These are phyloP conservation scores for Cryptotermes secundus DNA, from an alignment of 1,140 invertebrate species.

Conservation along the genomic window DNA sequence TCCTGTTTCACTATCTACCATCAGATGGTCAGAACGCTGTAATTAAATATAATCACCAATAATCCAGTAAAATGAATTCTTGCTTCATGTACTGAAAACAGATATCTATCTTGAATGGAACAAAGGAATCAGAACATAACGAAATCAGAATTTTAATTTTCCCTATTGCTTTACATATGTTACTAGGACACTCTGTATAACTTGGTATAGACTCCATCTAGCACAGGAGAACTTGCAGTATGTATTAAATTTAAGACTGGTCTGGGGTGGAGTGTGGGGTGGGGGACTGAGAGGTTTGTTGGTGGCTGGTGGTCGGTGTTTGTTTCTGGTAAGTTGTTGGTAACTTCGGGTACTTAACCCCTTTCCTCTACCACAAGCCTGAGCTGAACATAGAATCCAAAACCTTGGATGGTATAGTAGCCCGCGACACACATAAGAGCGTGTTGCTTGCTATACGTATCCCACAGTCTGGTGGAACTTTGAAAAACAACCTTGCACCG, in stretches of 20 bases:
- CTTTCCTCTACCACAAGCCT: not conserved
- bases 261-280: not conserved
- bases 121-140: too few species aligned
- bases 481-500: not conserved
- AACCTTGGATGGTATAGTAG: not conserved
- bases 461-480: not conserved
- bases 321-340: slow-evolving; percentile 14
- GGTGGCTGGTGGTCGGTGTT: not conserved
- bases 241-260: not conserved
- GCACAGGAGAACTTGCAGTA: not conserved
- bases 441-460: not conserved
- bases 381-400: not conserved
- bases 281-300: not conserved
- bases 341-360: slow-evolving; percentile 1
- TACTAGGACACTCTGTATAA: not conserved
- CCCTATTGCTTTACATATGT: too few species aligned
- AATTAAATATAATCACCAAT: too few species aligned
- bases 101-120: too few species aligned
- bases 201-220: not conserved
- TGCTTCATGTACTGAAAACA: too few species aligned
- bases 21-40: too few species aligned
- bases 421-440: not conserved
- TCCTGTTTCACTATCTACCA: too few species aligned
- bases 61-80: too few species aligned
- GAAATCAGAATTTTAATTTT: too few species aligned